These are phyloP conservation scores for Cecropterus lyciades DNA, from an alignment of 1,140 invertebrate species.

Conservation along the genomic window DNA sequence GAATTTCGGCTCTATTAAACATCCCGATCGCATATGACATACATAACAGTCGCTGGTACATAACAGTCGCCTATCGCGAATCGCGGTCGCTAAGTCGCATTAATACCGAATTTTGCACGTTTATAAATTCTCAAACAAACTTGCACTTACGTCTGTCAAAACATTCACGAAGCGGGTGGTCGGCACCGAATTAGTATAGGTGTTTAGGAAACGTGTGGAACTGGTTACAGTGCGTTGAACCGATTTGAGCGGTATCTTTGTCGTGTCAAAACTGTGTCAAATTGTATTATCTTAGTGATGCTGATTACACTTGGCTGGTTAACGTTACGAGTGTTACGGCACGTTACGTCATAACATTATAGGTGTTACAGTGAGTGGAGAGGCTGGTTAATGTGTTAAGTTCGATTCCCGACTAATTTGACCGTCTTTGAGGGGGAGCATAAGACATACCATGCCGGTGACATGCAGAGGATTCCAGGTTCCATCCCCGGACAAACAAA, in stretches of 20 bases:
- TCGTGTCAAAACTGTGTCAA: not conserved
- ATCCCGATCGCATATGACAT: no score
- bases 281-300: not conserved
- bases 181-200: not conserved
- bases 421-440: no score
- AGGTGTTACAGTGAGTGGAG: no score
- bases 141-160: slow-evolving; percentile 1
- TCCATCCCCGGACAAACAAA: no score
- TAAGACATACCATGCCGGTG: no score
- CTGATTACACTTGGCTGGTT: not conserved
- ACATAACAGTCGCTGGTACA: no score
- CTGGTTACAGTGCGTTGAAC: not conserved
- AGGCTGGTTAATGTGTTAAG: not conserved
- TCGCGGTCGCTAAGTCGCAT: no score
- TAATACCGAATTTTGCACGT: not conserved
- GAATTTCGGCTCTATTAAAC: no score
- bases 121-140: not conserved
- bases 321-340: no score
- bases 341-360: no score
- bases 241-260: not conserved
- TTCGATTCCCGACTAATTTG: not conserved
- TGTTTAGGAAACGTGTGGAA: not conserved
- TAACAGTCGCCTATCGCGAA: no score
- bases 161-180: not conserved
- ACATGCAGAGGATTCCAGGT: no score